These are phyloP conservation scores for Benitochromis conjunctus DNA, from an alignment of 2,113 vertebrate genomes.

Conservation along the genomic window DNA sequence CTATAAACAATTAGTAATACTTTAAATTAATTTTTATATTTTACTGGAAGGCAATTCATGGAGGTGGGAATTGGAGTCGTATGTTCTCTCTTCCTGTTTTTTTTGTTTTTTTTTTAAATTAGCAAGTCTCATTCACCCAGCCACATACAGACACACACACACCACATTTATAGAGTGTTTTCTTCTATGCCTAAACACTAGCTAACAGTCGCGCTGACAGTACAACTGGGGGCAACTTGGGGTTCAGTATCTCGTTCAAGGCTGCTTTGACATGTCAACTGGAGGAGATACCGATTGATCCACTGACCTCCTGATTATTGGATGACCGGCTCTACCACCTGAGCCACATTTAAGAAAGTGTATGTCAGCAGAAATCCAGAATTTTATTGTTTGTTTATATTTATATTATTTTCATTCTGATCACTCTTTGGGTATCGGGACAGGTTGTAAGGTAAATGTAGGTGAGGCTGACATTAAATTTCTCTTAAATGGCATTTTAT, in stretches of 20 bases:
- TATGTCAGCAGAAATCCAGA: not conserved
- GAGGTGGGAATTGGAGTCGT: not conserved
- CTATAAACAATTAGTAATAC: not conserved
- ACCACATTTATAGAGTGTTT: too few species aligned
- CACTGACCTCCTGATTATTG: not conserved
- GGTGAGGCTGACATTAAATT: not conserved
- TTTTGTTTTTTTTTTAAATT: not conserved
- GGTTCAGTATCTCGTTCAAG: too few species aligned
- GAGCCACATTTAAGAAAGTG: not conserved
- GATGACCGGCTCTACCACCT: not conserved
- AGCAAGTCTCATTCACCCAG: not conserved
- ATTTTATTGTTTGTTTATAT: not conserved
- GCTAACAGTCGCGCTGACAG: too few species aligned
- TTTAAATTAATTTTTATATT: not conserved
- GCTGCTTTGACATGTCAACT: not conserved
- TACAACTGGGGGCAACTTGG: too few species aligned
- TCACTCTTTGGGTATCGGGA: not conserved
- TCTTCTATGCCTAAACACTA: too few species aligned
- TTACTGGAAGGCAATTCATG: not conserved
- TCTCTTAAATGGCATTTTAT: not conserved
- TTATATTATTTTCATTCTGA: not conserved
- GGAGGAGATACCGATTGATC: not conserved
- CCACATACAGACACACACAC: not conserved
- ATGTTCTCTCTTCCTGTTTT: not conserved
- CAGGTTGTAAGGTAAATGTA: not conserved